Base-by-base conservation (phyloP, 2,113 vertebrate species). In the Hucho hucho region DNA sequence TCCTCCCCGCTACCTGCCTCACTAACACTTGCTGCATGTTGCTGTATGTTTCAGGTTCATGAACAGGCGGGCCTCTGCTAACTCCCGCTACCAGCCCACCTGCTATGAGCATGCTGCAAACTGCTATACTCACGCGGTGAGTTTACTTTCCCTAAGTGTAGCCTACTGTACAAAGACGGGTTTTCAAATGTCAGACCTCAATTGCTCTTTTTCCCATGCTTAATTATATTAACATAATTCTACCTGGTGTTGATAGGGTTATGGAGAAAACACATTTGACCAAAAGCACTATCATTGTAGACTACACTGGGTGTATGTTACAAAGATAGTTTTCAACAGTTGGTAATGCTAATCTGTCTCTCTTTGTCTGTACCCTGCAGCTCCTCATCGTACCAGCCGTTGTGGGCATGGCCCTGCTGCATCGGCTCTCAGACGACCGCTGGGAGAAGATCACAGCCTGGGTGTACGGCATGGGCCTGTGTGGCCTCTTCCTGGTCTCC, bases 71-170 rank as follows among this genome's bases (percentile, higher is more conserved):
- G 95, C 98, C 73, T 93, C 95, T 65, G 95, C 95, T 46, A 99
- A 99, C 92, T 95, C 96, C 90, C 97, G 97, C 87, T 99, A 99
- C 90, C 97, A 97, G 76, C 97, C 98, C 71, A 99, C 98, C 29
- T 93, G 95, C 89, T 99, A 99, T 0, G 97, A 99, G 75, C 98
- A 99, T 73, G 98, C 98, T 80, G 98, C 98, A 72, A 99, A 99
- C 93, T 99, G 95, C 90, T 99, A 99, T 92, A 99, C 97, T 71
- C 98, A 99, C 20, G 97, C 97, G 78, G 97, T 99, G 84, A 96
- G 95, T 89, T 56, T 18, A 56, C 1, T 24, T 25, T 16, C 73
- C 37, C 37, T 43, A 43, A 11, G 37, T 43, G 37, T 43, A 12
- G 9, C 37, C 9, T 43, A 43, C 37, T 43, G 37, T 43, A 12